Conservation (phyloP, 2,888 invertebrate species). For the Prosapia bicincta region DNA sequence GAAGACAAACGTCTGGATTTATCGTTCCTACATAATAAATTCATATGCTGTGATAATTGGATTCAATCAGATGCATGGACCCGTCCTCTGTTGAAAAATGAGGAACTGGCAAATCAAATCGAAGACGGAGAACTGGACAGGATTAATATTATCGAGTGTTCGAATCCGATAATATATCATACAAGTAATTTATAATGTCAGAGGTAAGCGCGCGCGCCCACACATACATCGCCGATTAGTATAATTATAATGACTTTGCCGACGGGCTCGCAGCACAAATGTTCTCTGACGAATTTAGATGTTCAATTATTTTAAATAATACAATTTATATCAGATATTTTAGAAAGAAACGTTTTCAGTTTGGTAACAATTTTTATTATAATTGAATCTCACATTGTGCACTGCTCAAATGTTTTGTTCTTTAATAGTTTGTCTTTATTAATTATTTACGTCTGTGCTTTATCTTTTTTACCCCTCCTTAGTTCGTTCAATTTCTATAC, state of each 20-base stretch:
- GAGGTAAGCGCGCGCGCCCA: neutral
- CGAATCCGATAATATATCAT: neutral
- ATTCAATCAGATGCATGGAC: conserved; percentile 17
- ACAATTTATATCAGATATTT: too few relatives aligned
- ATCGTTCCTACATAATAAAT: conserved; percentile 7
- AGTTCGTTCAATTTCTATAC: too few relatives aligned
- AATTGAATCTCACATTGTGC: too few relatives aligned
- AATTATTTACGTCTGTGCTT: too few relatives aligned
- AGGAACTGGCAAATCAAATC: neutral
- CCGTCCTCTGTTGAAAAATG: neutral
- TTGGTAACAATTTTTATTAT: too few relatives aligned
- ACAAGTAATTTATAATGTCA: neutral
- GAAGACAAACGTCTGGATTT: neutral
- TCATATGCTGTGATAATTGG: conserved; percentile 18
- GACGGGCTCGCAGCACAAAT: too few relatives aligned
- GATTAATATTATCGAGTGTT: neutral
- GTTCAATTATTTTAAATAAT: too few relatives aligned
- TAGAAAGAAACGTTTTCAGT: too few relatives aligned
- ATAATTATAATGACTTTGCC: neutral
- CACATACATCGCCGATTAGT: neutral
- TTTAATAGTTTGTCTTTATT: too few relatives aligned
- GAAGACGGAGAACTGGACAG: neutral
- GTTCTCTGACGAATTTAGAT: too few relatives aligned
- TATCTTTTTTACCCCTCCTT: too few relatives aligned
- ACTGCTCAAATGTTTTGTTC: too few relatives aligned